Base-by-base conservation (phyloP, 1,140 invertebrate genomes). In the Heliconius himera region DNA sequence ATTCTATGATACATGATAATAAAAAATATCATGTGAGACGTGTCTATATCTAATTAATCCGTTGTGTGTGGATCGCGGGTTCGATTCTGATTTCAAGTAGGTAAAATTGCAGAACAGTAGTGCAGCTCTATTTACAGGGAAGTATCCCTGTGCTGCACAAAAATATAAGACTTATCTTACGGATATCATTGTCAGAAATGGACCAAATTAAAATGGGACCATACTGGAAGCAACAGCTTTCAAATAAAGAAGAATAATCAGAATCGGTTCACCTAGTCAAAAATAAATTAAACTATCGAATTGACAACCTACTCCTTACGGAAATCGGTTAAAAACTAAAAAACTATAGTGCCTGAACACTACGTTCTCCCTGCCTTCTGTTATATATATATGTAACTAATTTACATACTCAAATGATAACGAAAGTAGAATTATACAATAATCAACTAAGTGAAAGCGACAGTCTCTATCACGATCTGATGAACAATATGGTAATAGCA, bases 381-480 rank as follows among this genome's bases (percentile, higher is more conserved):
- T 16, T 29, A 29, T 16, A 29, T 29, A 29, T 16, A 29, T 29
- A n/a, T 9, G 56, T 11, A 22, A 66, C 13, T 26, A 66, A 26
- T 29, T 26, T 29, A 66, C 22, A 26, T 66, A 29, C 11, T 22
- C n/a, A 66, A 13, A 66, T 26, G 22, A 29, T 66, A 29, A 66
- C 22, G 60, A 66, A 66, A 66, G 60, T 66, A 66, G 29, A 66
- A 66, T 29, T 29, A 66, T 29, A 29, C 26, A 29, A 29, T 3
- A n/a, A 18, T 54, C 20, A n/a, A 54, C 22, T 66, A 16, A 29
- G 60, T 66, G 60, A 66, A 66, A 66, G 60, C 26, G 13, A 66
- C 60, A 66, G 60, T 66, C 11, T 16, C 60, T 66, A 66, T 66
- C 60, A 66, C 60, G 60, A 66, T 3, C 22, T 66, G 60, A 66